phyloP scores from a whole-genome alignment of 2,888 invertebrate genomes.

The Crossocerus cetratus region DNA sequence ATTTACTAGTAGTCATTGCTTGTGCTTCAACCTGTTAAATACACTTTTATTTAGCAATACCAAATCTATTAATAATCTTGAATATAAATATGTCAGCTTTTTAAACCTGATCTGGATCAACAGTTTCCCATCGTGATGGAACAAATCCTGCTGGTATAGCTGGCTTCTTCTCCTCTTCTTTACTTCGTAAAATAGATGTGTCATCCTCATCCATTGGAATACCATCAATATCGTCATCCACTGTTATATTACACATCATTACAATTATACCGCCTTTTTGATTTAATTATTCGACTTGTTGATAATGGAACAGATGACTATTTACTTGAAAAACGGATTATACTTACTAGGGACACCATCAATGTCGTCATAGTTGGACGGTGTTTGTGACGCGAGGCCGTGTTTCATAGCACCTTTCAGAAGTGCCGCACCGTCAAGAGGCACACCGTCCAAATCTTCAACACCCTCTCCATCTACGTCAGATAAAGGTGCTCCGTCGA shows the following conservation, averaged over 20 bases:
- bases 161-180: constrained; percentile 72
- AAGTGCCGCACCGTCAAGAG: constrained; percentile 89
- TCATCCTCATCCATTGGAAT: constrained; percentile 81
- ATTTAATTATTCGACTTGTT: too few species aligned
- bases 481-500: constrained; percentile 84
- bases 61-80: neutral
- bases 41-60: neutral
- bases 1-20: constrained; percentile 92
- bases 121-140: constrained; percentile 97
- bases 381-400: constrained; percentile 74
- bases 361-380: constrained; percentile 81
- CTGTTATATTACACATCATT: constrained; percentile 68
- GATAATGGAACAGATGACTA: too few species aligned
- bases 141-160: constrained; percentile 85
- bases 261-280: neutral
- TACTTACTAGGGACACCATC: constrained; percentile 83
- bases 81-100: neutral
- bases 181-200: constrained; percentile 58
- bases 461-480: constrained; percentile 77
- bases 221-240: constrained; percentile 88
- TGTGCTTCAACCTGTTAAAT: constrained; percentile 81
- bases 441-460: constrained; percentile 81
- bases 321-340: constrained; percentile 3
- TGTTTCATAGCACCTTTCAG: constrained; percentile 84
- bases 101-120: constrained; percentile 88